Evolutionary conservation across 2,888 invertebrate genomes (phyloP).

Genomic region (Eupithecia exiguata): DNA sequence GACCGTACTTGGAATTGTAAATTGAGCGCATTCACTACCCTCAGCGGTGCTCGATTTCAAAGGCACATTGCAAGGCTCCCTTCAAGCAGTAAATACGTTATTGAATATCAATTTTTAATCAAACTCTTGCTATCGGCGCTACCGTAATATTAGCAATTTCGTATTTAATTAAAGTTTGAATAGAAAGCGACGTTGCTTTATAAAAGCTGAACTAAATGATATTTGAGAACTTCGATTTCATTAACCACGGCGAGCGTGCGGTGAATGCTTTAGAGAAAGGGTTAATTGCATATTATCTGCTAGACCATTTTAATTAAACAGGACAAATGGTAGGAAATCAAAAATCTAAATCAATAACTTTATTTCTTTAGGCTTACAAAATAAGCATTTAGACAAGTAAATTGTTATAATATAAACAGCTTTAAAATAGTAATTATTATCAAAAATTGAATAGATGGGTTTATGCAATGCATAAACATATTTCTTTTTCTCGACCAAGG

Average conservation of each 20-base stretch:
- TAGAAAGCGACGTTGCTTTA: not conserved
- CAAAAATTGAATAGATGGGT: no score
- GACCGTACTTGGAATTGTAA: not conserved
- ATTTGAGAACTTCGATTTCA: not conserved
- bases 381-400: no score
- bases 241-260: not conserved
- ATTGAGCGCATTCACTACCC: not conserved
- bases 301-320: no score
- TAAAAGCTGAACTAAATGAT: not conserved
- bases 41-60: not conserved
- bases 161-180: not conserved
- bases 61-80: not conserved
- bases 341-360: no score
- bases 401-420: no score
- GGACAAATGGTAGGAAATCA: no score
- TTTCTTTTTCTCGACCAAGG: not conserved
- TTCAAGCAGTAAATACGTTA: not conserved
- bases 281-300: no score
- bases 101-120: not conserved
- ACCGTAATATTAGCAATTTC: not conserved
- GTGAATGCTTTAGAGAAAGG: no score
- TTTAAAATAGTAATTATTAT: no score
- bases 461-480: no score
- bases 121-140: not conserved
- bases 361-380: no score